Evolutionary conservation across 2,888 invertebrate genomes (phyloP).

Genomic region (Acleris holmiana): DNA sequence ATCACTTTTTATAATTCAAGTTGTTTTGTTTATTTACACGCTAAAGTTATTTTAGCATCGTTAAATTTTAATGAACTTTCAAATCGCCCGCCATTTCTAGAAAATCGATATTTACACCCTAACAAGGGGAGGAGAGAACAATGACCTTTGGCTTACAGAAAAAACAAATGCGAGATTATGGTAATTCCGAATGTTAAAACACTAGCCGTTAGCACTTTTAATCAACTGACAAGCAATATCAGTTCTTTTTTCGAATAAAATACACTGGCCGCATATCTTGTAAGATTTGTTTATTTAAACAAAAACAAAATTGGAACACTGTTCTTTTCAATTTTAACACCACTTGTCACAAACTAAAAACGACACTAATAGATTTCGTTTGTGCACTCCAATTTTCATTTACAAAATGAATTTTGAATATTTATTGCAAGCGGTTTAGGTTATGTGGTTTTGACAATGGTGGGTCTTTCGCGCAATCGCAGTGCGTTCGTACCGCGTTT

Average conservation of each 20-base stretch:
- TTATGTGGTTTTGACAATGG: constrained; percentile 71
- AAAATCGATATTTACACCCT: constrained; percentile 74
- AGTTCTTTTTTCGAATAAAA: constrained; percentile 9
- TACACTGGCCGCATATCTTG: constrained; percentile 20
- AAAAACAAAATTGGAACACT: constrained; percentile 9
- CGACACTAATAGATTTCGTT: background rate
- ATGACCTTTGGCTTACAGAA: constrained; percentile 59
- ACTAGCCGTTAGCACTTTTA: constrained; percentile 16
- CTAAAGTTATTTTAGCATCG: constrained; percentile 2
- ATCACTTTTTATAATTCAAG: background rate
- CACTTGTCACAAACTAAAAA: constrained; percentile 12
- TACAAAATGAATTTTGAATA: constrained; percentile 22
- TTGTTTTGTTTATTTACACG: background rate
- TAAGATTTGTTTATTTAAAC: constrained; percentile 27
- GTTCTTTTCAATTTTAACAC: constrained; percentile 18
- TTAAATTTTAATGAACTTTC: constrained; percentile 45
- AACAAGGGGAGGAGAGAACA: constrained; percentile 57
- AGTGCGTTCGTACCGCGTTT: constrained; percentile 49
- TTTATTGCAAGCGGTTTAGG: constrained; percentile 54
- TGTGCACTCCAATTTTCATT: constrained; percentile 5
- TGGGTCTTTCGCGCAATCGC: constrained; percentile 68
- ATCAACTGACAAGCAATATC: constrained; percentile 11
- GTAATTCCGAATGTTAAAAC: constrained; percentile 8
- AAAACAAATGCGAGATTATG: constrained; percentile 16
- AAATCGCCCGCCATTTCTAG: constrained; percentile 67